These are phyloP conservation scores for Hippoglossus hippoglossus DNA, from an alignment of 2,797 vertebrate genomes.

Conservation along the genomic window DNA sequence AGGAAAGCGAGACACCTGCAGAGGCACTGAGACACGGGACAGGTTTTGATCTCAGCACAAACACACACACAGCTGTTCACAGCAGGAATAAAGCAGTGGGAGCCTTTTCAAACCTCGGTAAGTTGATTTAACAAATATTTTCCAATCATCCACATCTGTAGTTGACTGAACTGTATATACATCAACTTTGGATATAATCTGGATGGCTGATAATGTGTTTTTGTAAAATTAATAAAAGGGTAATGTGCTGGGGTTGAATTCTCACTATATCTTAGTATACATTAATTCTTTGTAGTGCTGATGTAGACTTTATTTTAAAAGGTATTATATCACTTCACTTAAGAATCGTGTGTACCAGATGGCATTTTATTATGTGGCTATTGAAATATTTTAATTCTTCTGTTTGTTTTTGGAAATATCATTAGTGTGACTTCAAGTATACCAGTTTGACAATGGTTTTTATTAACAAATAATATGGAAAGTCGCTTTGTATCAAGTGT, in stretches of 20 bases:
- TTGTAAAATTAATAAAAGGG: neutral
- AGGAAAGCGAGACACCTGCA: conserved; percentile 39
- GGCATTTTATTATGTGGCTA: neutral
- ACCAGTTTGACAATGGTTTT: neutral
- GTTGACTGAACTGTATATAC: neutral
- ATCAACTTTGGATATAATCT: neutral
- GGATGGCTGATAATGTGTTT: neutral
- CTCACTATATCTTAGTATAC: neutral
- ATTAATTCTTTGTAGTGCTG: neutral
- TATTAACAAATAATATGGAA: neutral
- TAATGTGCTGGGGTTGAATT: neutral
- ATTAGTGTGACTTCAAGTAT: neutral
- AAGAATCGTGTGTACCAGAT: neutral
- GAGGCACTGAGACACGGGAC: conserved; percentile 33
- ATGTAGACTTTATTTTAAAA: neutral
- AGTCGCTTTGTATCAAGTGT: neutral
- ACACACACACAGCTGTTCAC: conserved; percentile 31
- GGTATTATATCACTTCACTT: neutral
- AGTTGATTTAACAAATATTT: conserved; percentile 28
- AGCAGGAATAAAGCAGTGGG: conserved; percentile 19
- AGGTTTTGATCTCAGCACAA: conserved; percentile 4
- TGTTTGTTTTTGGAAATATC: neutral
- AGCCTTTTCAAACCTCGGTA: conserved; percentile 29
- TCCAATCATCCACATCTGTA: neutral
- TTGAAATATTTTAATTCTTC: too few relatives aligned